Evolutionary conservation across 2,113 vertebrate genomes (phyloP).

Genomic region (Pandion haliaetus): DNA sequence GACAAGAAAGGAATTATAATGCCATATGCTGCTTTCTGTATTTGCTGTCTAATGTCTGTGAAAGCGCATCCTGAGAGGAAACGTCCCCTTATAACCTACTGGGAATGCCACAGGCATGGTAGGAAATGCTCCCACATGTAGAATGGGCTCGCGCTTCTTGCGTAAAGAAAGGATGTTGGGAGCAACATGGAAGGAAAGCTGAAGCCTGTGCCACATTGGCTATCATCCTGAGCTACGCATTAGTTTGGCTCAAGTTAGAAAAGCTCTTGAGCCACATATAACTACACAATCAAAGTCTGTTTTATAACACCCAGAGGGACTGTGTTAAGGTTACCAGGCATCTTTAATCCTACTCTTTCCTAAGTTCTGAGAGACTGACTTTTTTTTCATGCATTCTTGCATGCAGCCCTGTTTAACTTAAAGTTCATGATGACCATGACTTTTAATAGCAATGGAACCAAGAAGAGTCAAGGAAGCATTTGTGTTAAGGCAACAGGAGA

Average conservation of each 20-base stretch:
- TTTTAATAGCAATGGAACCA: not conserved
- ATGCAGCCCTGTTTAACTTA: not conserved
- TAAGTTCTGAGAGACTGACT: not conserved
- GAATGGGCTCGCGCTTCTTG: not conserved
- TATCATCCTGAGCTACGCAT: not conserved
- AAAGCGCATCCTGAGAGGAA: not conserved
- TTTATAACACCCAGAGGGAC: constrained; percentile 23
- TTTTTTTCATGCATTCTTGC: not conserved
- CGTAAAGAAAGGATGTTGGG: not conserved
- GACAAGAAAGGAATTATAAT: not conserved
- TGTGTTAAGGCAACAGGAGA: not conserved
- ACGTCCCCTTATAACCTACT: not conserved
- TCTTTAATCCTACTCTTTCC: not conserved
- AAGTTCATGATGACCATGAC: not conserved
- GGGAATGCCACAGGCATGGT: rapidly evolving
- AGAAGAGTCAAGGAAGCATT: not conserved
- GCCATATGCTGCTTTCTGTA: not conserved
- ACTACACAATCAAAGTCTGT: constrained; percentile 15
- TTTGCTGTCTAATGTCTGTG: not conserved
- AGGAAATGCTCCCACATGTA: rapidly evolving
- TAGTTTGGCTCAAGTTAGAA: not conserved
- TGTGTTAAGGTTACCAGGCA: constrained; percentile 13
- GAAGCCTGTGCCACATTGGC: not conserved
- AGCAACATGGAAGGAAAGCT: not conserved
- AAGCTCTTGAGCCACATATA: not conserved